phyloP scores from a whole-genome alignment of 1,140 invertebrate species.

The Nomia melanderi region DNA sequence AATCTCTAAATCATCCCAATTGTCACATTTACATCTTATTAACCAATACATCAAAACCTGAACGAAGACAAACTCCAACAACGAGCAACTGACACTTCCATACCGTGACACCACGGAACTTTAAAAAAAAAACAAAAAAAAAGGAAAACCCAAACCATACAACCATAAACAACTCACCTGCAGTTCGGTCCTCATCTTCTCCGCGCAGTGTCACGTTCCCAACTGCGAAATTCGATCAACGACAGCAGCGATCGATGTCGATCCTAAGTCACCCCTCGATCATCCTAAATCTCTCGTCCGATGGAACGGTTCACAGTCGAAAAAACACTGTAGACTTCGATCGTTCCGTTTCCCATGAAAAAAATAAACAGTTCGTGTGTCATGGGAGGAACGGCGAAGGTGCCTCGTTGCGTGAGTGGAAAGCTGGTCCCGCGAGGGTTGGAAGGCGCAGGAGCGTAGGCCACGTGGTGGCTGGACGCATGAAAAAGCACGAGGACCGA shows the following conservation, averaged over 20 bases:
- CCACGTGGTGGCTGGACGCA: conserved; percentile 57
- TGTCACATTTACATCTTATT: too few relatives aligned
- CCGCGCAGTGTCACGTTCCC: not conserved
- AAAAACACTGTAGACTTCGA: not conserved
- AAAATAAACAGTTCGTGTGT: too few relatives aligned
- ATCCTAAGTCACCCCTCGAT: conserved; percentile 30
- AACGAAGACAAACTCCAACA: not conserved
- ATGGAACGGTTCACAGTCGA: conserved; percentile 5
- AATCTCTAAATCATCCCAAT: too few relatives aligned
- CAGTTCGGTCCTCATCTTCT: conserved; percentile 52
- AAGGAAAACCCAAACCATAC: too few relatives aligned
- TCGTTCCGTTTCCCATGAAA: not conserved
- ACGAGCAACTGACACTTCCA: not conserved
- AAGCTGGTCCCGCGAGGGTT: not conserved
- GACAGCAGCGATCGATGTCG: not conserved
- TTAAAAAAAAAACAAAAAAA: too few relatives aligned
- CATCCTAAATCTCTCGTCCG: conserved; percentile 22
- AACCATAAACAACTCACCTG: conserved; percentile 51
- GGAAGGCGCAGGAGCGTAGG: not conserved
- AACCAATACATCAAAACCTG: too few relatives aligned
- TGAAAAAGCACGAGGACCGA: conserved; percentile 25
- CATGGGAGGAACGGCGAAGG: too few relatives aligned
- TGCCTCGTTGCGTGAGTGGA: too few relatives aligned
- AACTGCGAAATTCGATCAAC: not conserved
- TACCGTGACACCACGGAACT: not conserved